Conservation (phyloP, 2,888 invertebrate genomes). For the Lasioglossum figueresi region DNA sequence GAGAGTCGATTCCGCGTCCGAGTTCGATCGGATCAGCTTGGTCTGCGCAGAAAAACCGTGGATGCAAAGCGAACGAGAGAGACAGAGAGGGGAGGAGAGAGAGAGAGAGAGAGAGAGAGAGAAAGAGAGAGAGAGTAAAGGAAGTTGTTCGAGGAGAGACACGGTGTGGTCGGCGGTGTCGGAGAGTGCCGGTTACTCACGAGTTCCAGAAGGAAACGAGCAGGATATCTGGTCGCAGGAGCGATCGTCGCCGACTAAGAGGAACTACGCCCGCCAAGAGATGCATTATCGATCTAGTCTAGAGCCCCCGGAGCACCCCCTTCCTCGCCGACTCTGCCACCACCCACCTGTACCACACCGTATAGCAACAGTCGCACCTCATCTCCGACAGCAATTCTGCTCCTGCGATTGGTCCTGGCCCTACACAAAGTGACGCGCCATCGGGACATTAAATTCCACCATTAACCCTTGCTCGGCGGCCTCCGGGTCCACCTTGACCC, state of each 20-base stretch:
- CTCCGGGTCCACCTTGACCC: neutral
- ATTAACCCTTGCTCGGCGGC: neutral
- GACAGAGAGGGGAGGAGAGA: neutral
- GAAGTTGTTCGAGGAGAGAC: neutral
- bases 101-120: neutral
- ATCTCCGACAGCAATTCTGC: slow-evolving; percentile 61
- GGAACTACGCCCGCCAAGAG: slow-evolving; percentile 78
- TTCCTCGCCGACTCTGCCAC: slow-evolving; percentile 72
- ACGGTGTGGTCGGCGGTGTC: neutral
- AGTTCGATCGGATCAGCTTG: slow-evolving; percentile 2
- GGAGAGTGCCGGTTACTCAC: slow-evolving; percentile 29
- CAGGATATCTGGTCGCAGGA: slow-evolving; percentile 63
- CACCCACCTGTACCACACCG: slow-evolving; percentile 79
- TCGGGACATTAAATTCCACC: neutral
- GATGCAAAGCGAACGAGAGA: neutral
- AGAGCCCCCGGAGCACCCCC: slow-evolving; percentile 73
- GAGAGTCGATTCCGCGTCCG: neutral
- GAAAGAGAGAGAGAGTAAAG: neutral
- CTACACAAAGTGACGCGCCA: slow-evolving; percentile 36
- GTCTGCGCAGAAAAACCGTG: neutral
- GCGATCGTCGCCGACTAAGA: slow-evolving; percentile 74
- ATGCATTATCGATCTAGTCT: slow-evolving; percentile 82
- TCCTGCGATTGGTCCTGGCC: slow-evolving; percentile 59
- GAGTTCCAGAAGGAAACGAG: slow-evolving; percentile 27
- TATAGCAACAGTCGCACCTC: slow-evolving; percentile 76